These are phyloP conservation scores for Streblospio benedicti DNA, from an alignment of 1,140 invertebrate species.

Conservation along the genomic window DNA sequence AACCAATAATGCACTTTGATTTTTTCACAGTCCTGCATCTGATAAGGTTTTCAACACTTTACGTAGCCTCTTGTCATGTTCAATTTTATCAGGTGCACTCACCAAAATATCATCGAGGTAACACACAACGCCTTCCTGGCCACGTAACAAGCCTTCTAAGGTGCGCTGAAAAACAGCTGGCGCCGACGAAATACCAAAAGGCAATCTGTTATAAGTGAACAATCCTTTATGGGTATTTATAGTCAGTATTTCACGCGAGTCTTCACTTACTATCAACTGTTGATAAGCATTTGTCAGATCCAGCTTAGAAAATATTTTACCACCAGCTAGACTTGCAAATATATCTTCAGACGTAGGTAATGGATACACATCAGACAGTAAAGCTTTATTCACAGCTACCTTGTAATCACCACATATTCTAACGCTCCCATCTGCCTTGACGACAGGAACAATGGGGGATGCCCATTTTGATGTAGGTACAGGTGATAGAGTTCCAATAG, in stretches of 20 bases:
- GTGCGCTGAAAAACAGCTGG: conserved; percentile 50
- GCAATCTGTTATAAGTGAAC: conserved; percentile 47
- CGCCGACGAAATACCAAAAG: conserved; percentile 49
- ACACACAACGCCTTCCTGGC: conserved; percentile 27
- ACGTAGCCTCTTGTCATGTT: conserved; percentile 8
- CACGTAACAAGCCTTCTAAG: conserved; percentile 42
- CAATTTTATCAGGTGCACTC: conserved; percentile 13
- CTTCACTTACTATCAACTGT: conserved; percentile 19
- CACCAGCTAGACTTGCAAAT: conserved; percentile 27
- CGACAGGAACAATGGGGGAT: not conserved
- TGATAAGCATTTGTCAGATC: conserved; percentile 28
- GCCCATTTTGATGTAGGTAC: not conserved
- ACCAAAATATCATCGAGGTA: conserved; percentile 21
- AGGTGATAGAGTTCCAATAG: not conserved
- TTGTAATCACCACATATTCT: conserved; percentile 10
- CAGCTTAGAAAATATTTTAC: conserved; percentile 29
- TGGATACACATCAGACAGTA: not conserved
- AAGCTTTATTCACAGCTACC: conserved; percentile 3
- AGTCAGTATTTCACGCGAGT: conserved; percentile 19
- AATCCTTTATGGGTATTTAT: conserved; percentile 47
- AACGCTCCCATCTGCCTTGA: conserved; percentile 7
- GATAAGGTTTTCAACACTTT: not conserved
- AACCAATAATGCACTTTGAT: not conserved
- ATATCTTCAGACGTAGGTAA: no score
- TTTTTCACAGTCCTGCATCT: conserved; percentile 8